These are phyloP conservation scores for Notiomystis cincta DNA, from an alignment of 2,113 vertebrate genomes.

Conservation along the genomic window DNA sequence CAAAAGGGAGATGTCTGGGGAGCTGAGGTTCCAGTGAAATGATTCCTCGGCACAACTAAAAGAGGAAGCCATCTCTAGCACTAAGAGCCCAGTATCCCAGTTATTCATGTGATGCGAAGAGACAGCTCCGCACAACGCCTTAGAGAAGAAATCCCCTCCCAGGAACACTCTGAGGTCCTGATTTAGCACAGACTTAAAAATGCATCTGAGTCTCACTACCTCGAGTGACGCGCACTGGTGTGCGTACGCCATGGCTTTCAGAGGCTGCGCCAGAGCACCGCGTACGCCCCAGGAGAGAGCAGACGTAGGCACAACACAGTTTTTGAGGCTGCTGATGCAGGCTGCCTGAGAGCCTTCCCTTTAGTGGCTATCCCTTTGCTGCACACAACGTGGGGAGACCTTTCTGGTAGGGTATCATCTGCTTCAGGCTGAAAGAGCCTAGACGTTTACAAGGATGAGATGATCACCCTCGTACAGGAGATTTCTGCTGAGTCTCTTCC, in stretches of 20 bases:
- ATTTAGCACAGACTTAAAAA: slow-evolving; percentile 57
- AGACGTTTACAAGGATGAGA: background rate
- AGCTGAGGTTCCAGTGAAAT: background rate
- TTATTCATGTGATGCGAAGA: slow-evolving; percentile 32
- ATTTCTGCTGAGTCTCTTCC: background rate
- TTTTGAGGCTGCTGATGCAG: background rate
- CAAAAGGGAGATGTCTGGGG: slow-evolving; percentile 2
- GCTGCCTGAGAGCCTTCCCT: background rate
- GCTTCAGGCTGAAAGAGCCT: background rate
- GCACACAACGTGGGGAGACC: fast-evolving
- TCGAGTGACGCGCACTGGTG: background rate
- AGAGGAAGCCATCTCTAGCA: background rate
- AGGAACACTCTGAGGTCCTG: slow-evolving; percentile 45
- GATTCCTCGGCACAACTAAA: background rate
- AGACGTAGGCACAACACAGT: background rate
- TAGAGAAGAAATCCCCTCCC: slow-evolving; percentile 42
- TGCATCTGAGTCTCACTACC: background rate
- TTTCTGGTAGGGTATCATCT: background rate
- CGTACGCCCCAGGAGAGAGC: background rate
- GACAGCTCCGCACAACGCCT: slow-evolving; percentile 39
- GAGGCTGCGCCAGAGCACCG: background rate
- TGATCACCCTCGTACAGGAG: background rate
- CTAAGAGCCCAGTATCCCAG: background rate
- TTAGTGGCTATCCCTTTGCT: background rate
- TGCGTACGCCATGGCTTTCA: background rate